Conservation (phyloP, 2,797 vertebrate genomes). For the Octomys mimax region DNA sequence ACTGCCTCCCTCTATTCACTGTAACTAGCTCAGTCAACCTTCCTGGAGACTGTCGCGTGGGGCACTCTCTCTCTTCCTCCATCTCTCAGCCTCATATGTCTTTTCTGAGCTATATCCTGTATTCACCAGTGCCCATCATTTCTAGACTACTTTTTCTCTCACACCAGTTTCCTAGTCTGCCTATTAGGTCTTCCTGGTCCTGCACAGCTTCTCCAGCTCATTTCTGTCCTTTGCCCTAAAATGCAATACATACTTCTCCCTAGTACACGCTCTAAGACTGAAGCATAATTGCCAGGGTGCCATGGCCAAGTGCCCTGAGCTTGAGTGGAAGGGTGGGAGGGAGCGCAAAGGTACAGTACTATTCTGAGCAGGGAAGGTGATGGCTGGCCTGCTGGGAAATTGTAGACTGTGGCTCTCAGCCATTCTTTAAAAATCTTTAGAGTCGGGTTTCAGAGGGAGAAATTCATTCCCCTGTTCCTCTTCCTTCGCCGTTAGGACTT, state of each 20-base stretch:
- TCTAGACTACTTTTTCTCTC: background rate
- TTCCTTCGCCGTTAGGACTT: constrained; percentile 9
- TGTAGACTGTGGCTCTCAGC: background rate
- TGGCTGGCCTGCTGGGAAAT: constrained; percentile 15
- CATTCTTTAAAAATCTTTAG: background rate
- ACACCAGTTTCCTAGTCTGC: background rate
- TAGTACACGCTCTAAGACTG: background rate
- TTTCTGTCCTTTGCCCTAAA: background rate
- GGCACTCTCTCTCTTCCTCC: background rate
- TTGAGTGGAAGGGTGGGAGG: background rate
- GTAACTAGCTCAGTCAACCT: background rate
- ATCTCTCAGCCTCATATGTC: constrained; percentile 5
- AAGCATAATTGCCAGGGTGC: background rate
- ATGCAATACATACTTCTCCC: background rate
- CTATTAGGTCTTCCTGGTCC: background rate
- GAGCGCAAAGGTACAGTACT: background rate
- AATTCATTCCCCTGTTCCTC: background rate
- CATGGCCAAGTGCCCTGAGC: background rate
- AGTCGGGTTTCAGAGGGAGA: background rate
- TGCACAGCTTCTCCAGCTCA: background rate
- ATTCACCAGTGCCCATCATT: background rate
- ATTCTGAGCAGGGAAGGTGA: constrained; percentile 4
- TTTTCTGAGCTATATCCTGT: background rate
- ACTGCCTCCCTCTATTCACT: background rate
- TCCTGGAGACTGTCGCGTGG: background rate